phyloP scores from a whole-genome alignment of 1,140 invertebrate genomes.

The Apis dorsata region DNA sequence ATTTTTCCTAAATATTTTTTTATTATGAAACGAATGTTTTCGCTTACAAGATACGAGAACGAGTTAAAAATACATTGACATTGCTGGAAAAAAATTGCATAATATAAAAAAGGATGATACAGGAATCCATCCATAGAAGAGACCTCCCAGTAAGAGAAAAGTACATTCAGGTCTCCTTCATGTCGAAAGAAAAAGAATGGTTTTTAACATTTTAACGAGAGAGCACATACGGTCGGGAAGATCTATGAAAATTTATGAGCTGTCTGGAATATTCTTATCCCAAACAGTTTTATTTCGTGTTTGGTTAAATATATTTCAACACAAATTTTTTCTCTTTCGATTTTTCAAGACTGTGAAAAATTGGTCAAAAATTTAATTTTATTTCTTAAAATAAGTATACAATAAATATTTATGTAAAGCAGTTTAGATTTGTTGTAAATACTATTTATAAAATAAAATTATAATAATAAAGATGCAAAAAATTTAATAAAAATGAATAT shows the following conservation, averaged over 20 bases:
- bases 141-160: slow-evolving; percentile 17
- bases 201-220: slow-evolving; percentile 39
- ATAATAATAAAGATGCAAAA: not conserved
- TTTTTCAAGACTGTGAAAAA: not conserved
- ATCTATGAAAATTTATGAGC: slow-evolving; percentile 66
- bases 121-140: slow-evolving; percentile 25
- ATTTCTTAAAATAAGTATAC: too few species aligned
- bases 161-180: slow-evolving; percentile 19
- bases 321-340: not conserved
- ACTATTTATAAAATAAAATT: too few species aligned
- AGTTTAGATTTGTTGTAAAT: too few species aligned
- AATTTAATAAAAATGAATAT: not conserved
- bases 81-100: slow-evolving; percentile 31
- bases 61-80: slow-evolving; percentile 36
- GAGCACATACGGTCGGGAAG: slow-evolving; percentile 26
- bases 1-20: not conserved
- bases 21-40: not conserved
- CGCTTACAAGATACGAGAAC: not conserved
- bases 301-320: not conserved
- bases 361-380: not conserved
- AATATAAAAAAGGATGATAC: not conserved
- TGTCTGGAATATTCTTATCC: slow-evolving; percentile 41
- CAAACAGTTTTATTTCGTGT: not conserved
- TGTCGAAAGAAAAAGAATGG: slow-evolving; percentile 29
- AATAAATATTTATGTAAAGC: too few species aligned